A percentile compares a stretch with the other conserved stretches of the same genome.
Conservation (phyloP, 2,888 invertebrate genomes). For the Tridacna gigas region DNA sequence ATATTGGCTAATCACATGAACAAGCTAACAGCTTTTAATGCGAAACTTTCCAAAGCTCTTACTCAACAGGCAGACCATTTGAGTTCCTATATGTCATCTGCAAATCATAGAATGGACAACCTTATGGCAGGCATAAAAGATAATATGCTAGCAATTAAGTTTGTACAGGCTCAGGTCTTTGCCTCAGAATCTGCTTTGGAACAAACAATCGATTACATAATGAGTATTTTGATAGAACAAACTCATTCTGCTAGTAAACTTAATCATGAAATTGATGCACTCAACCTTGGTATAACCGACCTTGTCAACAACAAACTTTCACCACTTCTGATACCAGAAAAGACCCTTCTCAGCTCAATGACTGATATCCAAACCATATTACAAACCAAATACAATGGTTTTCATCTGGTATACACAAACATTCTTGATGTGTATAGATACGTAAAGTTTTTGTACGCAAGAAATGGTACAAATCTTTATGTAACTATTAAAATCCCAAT, state of each 20-base stretch:
- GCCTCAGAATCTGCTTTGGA: conserved; percentile 28
- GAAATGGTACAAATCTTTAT: conserved; percentile 38
- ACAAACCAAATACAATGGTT: conserved; percentile 39
- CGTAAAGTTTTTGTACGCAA: conserved; percentile 19
- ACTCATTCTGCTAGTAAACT: not conserved
- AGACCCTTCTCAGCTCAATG: conserved; percentile 16
- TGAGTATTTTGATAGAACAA: conserved; percentile 17
- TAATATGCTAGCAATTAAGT: conserved; percentile 33
- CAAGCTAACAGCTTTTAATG: conserved; percentile 3
- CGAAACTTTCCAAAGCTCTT: not conserved
- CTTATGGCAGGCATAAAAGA: conserved; percentile 13
- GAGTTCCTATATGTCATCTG: conserved; percentile 21
- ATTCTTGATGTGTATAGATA: conserved; percentile 19
- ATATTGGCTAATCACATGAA: conserved; percentile 26
- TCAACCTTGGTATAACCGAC: conserved; percentile 38
- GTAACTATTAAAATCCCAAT: conserved; percentile 39
- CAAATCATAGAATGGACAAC: conserved; percentile 27
- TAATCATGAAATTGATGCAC: conserved; percentile 18
- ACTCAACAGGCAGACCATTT: conserved; percentile 18
- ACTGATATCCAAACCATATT: conserved; percentile 31
- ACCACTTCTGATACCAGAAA: conserved; percentile 27
- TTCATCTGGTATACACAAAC: conserved; percentile 30
- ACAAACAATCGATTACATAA: conserved; percentile 19
- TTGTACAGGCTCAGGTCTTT: conserved; percentile 28
- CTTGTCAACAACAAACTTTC: conserved; percentile 46